Percentiles rank a stretch among this genome's conserved stretches.
Conservation (phyloP, 2,797 vertebrate species). For the Potorous gilbertii region DNA sequence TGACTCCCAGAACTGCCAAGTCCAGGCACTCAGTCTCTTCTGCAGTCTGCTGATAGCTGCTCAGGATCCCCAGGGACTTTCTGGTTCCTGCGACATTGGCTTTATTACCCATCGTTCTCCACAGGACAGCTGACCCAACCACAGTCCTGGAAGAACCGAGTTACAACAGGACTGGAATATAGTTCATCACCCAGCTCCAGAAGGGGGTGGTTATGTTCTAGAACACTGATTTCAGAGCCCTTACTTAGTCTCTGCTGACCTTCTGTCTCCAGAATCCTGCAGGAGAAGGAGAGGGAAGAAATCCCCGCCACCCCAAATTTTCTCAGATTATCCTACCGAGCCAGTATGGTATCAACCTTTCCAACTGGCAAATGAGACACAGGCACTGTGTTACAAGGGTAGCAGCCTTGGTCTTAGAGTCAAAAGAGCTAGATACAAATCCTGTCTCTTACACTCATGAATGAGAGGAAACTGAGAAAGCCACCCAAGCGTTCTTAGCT, state of each 20-base stretch:
- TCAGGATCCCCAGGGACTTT: neutral
- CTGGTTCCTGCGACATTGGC: neutral
- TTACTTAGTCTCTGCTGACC: neutral
- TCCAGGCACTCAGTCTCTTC: neutral
- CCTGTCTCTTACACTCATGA: neutral
- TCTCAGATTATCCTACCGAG: neutral
- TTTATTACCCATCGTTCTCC: neutral
- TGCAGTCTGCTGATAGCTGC: neutral
- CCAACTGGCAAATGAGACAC: neutral
- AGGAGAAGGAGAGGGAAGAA: neutral
- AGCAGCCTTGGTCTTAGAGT: neutral
- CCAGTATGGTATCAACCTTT: neutral
- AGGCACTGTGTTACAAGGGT: neutral
- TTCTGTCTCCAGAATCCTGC: neutral
- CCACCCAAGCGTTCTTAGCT: neutral
- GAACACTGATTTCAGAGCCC: neutral
- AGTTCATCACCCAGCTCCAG: neutral
- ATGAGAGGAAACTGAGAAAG: neutral
- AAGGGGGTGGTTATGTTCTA: neutral
- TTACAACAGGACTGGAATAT: neutral
- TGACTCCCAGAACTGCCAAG: neutral
- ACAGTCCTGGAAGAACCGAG: neutral
- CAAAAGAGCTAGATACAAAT: neutral
- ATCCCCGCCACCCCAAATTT: neutral
- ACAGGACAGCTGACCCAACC: neutral